Evolutionary conservation across 2,797 vertebrate genomes (phyloP).

Genomic region (Rhodeus uyekii): DNA sequence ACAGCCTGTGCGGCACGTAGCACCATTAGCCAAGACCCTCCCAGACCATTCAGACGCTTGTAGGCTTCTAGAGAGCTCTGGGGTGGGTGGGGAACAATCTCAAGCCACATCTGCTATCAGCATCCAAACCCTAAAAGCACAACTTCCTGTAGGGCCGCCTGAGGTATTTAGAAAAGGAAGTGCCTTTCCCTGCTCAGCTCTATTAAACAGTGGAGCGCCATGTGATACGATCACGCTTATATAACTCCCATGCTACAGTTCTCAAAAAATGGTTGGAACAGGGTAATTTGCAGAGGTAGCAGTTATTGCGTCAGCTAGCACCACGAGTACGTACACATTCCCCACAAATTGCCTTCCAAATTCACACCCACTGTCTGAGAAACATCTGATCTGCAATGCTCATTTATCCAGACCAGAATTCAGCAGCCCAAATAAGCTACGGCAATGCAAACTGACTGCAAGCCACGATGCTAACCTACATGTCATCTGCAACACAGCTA

Average conservation of each 20-base stretch:
- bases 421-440: neutral
- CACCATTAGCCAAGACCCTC: slow-evolving; percentile 27
- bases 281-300: neutral
- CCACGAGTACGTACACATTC: neutral
- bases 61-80: slow-evolving; percentile 25
- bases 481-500: neutral
- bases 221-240: slow-evolving; percentile 53
- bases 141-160: slow-evolving; percentile 57
- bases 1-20: slow-evolving; percentile 55
- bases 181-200: slow-evolving; percentile 49
- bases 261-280: neutral
- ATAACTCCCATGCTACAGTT: slow-evolving; percentile 45
- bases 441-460: neutral
- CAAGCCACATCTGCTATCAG: slow-evolving; percentile 60
- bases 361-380: neutral
- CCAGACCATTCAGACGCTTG: slow-evolving; percentile 39
- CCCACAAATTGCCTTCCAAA: neutral
- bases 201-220: slow-evolving; percentile 50
- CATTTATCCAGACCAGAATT: slow-evolving; percentile 8
- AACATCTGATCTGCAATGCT: neutral
- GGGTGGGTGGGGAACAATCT: slow-evolving; percentile 45
- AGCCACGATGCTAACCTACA: neutral
- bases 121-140: slow-evolving; percentile 48
- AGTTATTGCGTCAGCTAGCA: neutral
- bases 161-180: slow-evolving; percentile 61